These are phyloP conservation scores for Stegodyphus dumicola DNA, from an alignment of 1,140 invertebrate species.

Conservation along the genomic window DNA sequence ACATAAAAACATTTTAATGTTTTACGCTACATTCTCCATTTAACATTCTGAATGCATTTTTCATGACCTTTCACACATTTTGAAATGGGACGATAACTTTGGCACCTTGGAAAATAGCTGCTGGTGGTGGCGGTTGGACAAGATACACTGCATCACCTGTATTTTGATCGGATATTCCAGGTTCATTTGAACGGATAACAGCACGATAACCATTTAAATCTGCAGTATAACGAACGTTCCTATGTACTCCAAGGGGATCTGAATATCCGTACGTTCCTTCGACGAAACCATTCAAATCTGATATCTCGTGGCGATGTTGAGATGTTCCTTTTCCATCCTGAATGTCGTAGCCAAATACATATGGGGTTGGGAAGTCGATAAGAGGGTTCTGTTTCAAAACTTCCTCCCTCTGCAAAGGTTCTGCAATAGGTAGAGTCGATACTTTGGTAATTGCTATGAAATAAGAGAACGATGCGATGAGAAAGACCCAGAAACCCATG, in stretches of 20 bases:
- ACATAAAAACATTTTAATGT: too few relatives aligned
- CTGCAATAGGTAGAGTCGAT: too few relatives aligned
- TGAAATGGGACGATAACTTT: too few relatives aligned
- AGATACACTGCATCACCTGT: background rate
- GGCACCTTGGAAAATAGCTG: background rate
- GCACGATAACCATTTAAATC: slow-evolving; percentile 30
- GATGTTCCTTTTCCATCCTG: slow-evolving; percentile 60
- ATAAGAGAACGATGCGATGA: too few relatives aligned
- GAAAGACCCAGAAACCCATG: too few relatives aligned
- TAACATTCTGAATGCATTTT: too few relatives aligned
- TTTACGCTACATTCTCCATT: too few relatives aligned
- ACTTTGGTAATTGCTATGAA: too few relatives aligned
- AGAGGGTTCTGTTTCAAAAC: too few relatives aligned
- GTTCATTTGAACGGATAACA: slow-evolving; percentile 9
- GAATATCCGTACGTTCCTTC: slow-evolving; percentile 61
- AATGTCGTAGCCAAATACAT: slow-evolving; percentile 61
- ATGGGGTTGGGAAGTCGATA: slow-evolving; percentile 24
- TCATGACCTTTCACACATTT: too few relatives aligned
- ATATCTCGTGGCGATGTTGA: slow-evolving; percentile 60
- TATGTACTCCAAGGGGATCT: slow-evolving; percentile 60
- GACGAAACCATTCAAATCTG: slow-evolving; percentile 41
- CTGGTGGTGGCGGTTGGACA: background rate
- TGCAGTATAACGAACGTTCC: slow-evolving; percentile 52
- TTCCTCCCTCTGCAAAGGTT: too few relatives aligned
- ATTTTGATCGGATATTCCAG: background rate